These are phyloP conservation scores for Papilio protenor DNA, from an alignment of 2,888 invertebrate species.

Conservation along the genomic window DNA sequence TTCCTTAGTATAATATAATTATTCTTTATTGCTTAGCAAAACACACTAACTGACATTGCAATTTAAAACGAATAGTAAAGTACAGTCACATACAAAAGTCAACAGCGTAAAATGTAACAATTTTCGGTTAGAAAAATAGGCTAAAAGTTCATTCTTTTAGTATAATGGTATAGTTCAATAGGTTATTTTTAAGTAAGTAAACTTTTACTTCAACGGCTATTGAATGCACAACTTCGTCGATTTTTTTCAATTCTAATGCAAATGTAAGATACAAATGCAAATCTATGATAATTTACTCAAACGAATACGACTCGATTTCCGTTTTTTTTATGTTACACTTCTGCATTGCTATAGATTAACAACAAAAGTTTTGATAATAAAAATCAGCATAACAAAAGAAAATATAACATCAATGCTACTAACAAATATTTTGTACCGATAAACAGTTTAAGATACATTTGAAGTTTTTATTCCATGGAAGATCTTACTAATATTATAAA, in stretches of 20 bases:
- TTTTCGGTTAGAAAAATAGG: neutral
- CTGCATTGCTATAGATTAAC: conserved; percentile 10
- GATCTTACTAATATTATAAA: too few species aligned
- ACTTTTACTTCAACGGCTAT: neutral
- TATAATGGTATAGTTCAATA: neutral
- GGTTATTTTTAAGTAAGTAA: neutral
- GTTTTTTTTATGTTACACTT: conserved; percentile 22
- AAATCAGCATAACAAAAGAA: conserved; percentile 12
- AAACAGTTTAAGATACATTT: neutral
- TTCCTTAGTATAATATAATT: too few species aligned
- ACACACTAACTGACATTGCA: neutral
- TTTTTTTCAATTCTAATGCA: conserved; percentile 20
- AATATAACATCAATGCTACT: neutral
- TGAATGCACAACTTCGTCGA: conserved; percentile 16
- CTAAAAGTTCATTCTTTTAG: neutral
- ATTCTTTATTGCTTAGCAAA: too few species aligned
- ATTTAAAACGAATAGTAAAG: neutral
- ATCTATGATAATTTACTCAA: conserved; percentile 33
- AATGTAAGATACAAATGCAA: conserved; percentile 32
- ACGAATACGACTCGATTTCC: conserved; percentile 15
- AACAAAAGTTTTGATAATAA: neutral
- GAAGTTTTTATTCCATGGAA: neutral
- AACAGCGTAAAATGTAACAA: neutral
- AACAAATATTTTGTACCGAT: neutral
- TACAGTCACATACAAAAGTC: neutral